Evolutionary conservation across 23 tunicate genomes (phyloP).

Genomic region (Oikopleura dioica): DNA sequence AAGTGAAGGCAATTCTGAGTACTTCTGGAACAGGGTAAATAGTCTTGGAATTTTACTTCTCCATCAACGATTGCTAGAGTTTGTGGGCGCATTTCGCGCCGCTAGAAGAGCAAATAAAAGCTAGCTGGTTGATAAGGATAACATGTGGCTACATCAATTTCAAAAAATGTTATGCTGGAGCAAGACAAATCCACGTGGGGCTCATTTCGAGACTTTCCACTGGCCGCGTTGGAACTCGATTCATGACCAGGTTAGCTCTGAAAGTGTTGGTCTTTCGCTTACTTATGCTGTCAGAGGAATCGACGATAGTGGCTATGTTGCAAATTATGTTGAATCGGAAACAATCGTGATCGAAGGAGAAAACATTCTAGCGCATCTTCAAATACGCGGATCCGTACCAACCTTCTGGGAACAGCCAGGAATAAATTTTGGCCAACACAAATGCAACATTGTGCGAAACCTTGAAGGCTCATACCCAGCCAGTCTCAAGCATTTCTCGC

Average conservation of each 20-base stretch:
- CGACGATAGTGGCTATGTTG: conserved; percentile 48
- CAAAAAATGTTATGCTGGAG: background rate
- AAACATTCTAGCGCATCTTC: conserved; percentile 29
- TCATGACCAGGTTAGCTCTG: conserved; percentile 9
- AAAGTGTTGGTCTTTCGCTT: background rate
- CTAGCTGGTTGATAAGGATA: background rate
- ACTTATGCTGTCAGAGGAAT: conserved; percentile 32
- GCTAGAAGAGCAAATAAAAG: background rate
- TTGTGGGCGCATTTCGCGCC: background rate
- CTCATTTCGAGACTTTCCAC: conserved; percentile 53
- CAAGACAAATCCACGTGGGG: conserved; percentile 22
- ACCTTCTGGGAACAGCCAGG: conserved; percentile 94
- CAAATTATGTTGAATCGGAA: conserved; percentile 90
- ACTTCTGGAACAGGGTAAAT: background rate
- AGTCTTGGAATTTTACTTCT: background rate
- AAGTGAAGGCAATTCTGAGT: background rate
- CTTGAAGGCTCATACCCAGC: conserved; percentile 26
- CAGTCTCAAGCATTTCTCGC: conserved; percentile 35
- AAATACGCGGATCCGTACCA: conserved; percentile 82
- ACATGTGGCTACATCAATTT: background rate
- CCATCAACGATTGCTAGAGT: background rate
- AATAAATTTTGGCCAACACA: conserved; percentile 77
- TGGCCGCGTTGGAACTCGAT: conserved; percentile 83
- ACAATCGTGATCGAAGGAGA: conserved; percentile 28
- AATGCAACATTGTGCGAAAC: conserved; percentile 29